Base-by-base conservation (phyloP, 2,888 invertebrate species). In the Orthosia incerta region DNA sequence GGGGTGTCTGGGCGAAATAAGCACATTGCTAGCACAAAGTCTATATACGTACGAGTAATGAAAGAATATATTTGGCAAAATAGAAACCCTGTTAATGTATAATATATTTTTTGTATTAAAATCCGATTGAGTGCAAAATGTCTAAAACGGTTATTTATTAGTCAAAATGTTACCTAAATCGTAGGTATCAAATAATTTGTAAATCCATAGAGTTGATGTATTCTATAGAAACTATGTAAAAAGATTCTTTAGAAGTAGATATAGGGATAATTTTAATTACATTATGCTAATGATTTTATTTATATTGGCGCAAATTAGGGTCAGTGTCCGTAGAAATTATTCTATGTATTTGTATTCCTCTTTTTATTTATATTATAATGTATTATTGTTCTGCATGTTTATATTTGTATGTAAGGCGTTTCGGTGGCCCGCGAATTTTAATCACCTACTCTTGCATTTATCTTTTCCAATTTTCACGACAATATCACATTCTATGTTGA, bases 21-120 rank as follows among this genome's bases (percentile, higher is more conserved):
- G 83, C 83, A 79, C 79, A 85, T 85, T 61, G 39, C 59, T 55
- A 83, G 86, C 83, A 86, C 84, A 84, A 81, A 84, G 45, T 48
- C 2, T 66, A 66, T 16, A 55, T 59, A n/a, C n/a, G n/a, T n/a
- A 62, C 23, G 20, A 59, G 13, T 67, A 71, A 53, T 74, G 66
- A 39, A 56, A 20, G 7, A 20, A 67, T 62, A 56, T 59, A 72
- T 62, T 78, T 48, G 23, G 65, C 46, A 63, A 63, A 12, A 59
- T 80, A 83, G 64, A 23, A 74, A 74, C 68, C 74, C 65, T 80
- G 45, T 62, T 65, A 57, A 68, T 74, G 74, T 80, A 78, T 69
- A 68, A 66, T 65, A 73, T 83, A 80, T 73, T 75, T 76, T 79
- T 76, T 76, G 66, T 72, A 83, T 62, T 51, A 48, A 79, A 79